Conservation (phyloP, 2,888 invertebrate species). For the Gasteruption jaculator region DNA sequence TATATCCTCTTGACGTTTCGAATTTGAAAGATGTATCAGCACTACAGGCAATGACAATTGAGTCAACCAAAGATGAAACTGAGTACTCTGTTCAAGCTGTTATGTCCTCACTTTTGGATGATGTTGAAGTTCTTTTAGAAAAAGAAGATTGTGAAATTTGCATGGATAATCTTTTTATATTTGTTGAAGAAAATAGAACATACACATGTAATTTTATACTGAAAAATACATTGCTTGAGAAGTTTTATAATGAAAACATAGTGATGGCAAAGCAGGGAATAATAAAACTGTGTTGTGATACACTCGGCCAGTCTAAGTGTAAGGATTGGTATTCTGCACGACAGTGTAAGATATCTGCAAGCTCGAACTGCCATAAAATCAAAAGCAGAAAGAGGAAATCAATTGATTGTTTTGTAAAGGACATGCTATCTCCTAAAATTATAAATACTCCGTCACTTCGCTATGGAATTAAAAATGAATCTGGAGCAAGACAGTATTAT, state of each 20-base stretch:
- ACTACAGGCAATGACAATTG: too few relatives aligned
- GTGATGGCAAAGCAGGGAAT: too few relatives aligned
- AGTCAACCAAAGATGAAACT: conserved; percentile 5
- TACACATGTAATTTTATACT: too few relatives aligned
- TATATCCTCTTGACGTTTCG: not conserved
- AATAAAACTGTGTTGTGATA: too few relatives aligned
- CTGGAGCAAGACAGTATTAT: conserved; percentile 9
- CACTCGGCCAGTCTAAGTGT: too few relatives aligned
- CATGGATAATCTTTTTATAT: conserved; percentile 11
- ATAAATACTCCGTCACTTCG: conserved; percentile 10
- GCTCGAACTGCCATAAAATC: too few relatives aligned
- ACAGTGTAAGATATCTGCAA: too few relatives aligned
- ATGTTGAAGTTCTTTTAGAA: conserved; percentile 13
- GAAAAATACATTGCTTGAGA: too few relatives aligned
- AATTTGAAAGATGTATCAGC: too few relatives aligned
- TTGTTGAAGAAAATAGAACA: conserved; percentile 9
- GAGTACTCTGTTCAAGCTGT: conserved; percentile 1
- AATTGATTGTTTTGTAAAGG: conserved; percentile 9
- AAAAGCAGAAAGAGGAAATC: conserved; percentile 14
- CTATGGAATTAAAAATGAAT: conserved; percentile 15
- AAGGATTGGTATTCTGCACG: too few relatives aligned
- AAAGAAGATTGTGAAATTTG: too few relatives aligned
- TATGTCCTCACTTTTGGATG: conserved; percentile 5
- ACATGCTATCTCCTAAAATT: conserved; percentile 11
- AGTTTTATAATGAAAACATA: too few relatives aligned